Evolutionary conservation across 2,113 vertebrate species (phyloP).

Genomic region (Microtus richardsoni): DNA sequence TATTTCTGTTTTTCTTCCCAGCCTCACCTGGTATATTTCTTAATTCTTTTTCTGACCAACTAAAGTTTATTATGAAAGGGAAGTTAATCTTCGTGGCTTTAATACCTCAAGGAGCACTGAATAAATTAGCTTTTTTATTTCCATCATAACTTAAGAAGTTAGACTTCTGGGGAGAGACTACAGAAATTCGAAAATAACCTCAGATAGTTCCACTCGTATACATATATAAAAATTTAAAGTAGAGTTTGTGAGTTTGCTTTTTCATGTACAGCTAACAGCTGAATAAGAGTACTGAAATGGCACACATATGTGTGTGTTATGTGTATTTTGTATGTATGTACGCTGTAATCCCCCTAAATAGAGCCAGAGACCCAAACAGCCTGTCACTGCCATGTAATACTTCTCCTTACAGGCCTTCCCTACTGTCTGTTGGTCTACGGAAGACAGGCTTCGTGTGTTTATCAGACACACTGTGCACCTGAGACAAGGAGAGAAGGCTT

Average conservation of each 20-base stretch:
- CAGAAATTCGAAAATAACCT: background rate
- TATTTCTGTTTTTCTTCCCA: conserved; percentile 81
- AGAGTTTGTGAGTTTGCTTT: background rate
- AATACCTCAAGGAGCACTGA: conserved; percentile 34
- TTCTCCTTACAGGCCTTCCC: background rate
- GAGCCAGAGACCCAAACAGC: no score
- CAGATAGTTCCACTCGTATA: background rate
- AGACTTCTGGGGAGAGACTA: background rate
- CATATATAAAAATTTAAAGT: background rate
- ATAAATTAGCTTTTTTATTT: conserved; percentile 74
- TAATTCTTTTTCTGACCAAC: conserved; percentile 91
- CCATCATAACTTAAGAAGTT: background rate
- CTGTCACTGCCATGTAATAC: background rate
- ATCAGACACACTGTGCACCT: background rate
- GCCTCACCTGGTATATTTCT: conserved; percentile 93
- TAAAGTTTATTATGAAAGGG: conserved; percentile 90
- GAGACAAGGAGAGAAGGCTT: background rate
- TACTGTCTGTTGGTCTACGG: background rate
- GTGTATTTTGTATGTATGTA: background rate
- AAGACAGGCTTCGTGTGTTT: background rate
- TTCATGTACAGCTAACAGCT: background rate
- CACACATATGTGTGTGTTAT: background rate
- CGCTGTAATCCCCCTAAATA: background rate
- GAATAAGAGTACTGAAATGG: background rate
- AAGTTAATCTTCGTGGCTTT: background rate